Evolutionary conservation across 2,113 vertebrate genomes (phyloP).

Genomic region (Hypanus sabinus): DNA sequence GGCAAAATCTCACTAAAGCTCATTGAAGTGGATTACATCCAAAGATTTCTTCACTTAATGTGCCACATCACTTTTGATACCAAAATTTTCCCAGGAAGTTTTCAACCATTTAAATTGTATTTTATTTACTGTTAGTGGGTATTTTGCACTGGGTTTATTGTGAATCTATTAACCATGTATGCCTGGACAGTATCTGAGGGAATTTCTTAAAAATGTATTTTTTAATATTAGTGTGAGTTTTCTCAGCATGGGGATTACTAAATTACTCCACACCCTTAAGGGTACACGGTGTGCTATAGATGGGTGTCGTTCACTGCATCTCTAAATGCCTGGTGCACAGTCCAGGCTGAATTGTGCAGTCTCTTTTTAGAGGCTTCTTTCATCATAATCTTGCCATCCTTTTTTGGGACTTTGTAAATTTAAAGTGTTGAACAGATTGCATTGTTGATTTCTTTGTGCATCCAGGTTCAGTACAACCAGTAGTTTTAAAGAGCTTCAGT

Average conservation of each 20-base stretch:
- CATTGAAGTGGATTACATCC: not conserved
- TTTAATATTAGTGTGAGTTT: not conserved
- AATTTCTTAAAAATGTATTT: not conserved
- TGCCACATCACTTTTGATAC: not conserved
- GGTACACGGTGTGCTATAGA: not conserved
- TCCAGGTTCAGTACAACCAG: not conserved
- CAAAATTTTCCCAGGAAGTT: not conserved
- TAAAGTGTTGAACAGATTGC: not conserved
- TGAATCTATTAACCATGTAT: not conserved
- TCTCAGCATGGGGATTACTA: not conserved
- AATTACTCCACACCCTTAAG: not conserved
- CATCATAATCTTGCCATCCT: not conserved
- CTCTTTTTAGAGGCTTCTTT: not conserved
- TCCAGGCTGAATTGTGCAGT: not conserved
- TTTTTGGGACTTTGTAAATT: not conserved
- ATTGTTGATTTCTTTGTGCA: not conserved
- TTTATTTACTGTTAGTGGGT: not conserved
- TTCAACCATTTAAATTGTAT: not conserved
- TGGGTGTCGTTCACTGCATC: not conserved
- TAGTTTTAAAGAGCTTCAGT: slow-evolving; percentile 3
- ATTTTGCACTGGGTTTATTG: not conserved
- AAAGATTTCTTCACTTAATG: not conserved
- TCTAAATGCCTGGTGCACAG: not conserved
- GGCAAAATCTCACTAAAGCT: not conserved
- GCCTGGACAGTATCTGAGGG: not conserved